Conservation (phyloP, 2,113 vertebrate species). For the Platysternon megacephalum region DNA sequence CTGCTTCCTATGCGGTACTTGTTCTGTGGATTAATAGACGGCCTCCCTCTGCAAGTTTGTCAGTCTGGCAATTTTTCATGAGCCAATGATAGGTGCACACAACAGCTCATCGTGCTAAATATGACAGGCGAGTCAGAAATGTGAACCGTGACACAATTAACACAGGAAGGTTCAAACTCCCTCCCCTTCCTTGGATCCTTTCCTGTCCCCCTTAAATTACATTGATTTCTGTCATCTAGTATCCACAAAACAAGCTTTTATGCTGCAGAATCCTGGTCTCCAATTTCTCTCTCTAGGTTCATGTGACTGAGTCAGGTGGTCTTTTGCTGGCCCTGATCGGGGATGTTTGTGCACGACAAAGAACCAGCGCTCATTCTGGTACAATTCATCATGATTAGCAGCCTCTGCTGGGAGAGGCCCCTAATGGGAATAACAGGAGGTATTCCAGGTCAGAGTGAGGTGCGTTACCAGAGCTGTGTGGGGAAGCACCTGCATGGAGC, state of each 20-base stretch:
- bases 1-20: neutral
- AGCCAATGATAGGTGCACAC: neutral
- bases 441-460: slow-evolving; percentile 22
- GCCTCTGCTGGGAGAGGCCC: neutral
- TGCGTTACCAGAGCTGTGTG: neutral
- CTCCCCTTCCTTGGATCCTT: neutral
- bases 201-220: neutral
- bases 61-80: neutral
- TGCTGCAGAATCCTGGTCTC: neutral
- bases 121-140: neutral
- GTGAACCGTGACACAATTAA: neutral
- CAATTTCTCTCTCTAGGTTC: neutral
- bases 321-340: neutral
- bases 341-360: neutral
- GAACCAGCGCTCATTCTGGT: neutral
- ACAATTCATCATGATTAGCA: neutral
- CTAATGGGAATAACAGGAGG: neutral
- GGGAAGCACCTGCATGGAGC: slow-evolving; percentile 18
- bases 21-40: neutral
- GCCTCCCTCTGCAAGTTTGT: neutral
- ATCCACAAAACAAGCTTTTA: neutral
- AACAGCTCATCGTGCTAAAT: neutral
- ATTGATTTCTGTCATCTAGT: neutral
- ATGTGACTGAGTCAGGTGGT: neutral
- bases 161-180: neutral